Percentiles rank a stretch among this genome's conserved stretches.
phyloP scores from a whole-genome alignment of 2,113 vertebrate species.

The Dissostichus mawsoni region DNA sequence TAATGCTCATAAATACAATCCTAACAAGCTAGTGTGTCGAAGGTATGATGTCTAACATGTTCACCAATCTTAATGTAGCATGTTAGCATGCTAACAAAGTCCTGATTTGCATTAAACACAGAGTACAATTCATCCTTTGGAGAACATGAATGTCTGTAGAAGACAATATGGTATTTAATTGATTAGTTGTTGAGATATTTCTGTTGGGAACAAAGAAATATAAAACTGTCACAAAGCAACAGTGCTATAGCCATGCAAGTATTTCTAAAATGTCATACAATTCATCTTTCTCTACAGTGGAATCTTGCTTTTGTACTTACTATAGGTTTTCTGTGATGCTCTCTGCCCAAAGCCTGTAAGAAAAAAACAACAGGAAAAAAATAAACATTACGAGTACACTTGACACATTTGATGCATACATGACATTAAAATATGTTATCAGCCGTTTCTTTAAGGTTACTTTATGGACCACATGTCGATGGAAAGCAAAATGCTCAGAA shows the following conservation, averaged over 20 bases:
- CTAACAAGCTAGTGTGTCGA: background rate
- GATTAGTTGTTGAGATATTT: background rate
- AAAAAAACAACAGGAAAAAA: background rate
- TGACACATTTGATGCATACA: background rate
- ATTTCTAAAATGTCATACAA: background rate
- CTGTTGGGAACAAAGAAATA: no score
- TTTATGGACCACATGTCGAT: background rate
- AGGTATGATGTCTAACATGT: background rate
- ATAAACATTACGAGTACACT: background rate
- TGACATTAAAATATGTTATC: background rate
- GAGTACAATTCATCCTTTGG: background rate
- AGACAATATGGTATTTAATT: background rate
- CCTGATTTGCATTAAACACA: background rate
- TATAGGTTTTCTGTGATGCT: slow-evolving; percentile 84
- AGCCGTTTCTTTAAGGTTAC: background rate
- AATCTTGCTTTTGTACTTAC: slow-evolving; percentile 82
- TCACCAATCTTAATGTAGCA: background rate
- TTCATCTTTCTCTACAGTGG: background rate
- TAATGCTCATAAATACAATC: background rate
- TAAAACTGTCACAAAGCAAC: background rate
- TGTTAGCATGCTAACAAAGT: background rate
- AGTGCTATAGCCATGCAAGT: no score
- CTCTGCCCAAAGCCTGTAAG: slow-evolving; percentile 88
- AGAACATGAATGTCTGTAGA: background rate
- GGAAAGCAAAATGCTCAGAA: background rate